Percentiles rank a stretch among this genome's conserved stretches.
Conservation (phyloP, 30 jellyfish, hydroid and myxozoan species). For the Hydractinia symbiolongicarpus region DNA sequence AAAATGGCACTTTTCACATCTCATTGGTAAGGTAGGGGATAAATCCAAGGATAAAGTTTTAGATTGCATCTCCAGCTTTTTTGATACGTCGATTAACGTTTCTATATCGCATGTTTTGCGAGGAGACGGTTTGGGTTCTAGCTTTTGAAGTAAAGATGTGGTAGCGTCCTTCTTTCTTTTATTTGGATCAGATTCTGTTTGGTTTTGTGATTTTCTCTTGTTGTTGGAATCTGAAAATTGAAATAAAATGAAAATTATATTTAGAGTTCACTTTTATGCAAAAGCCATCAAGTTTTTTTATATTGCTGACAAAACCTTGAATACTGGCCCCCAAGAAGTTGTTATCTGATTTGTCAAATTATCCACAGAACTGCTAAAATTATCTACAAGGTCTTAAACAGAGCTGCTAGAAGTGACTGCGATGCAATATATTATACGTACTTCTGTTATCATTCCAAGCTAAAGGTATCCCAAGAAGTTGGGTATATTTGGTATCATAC, state of each 20-base stretch:
- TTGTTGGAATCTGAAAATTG: neutral
- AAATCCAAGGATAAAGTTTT: conserved; percentile 11
- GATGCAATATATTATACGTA: neutral
- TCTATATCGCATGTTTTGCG: neutral
- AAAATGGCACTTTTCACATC: conserved; percentile 29
- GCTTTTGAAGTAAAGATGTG: conserved; percentile 10
- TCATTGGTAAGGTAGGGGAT: conserved; percentile 3
- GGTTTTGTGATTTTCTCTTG: conserved; percentile 1
- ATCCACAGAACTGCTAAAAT: too few species aligned
- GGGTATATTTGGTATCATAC: conserved; percentile 85
- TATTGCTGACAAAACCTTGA: too few species aligned
- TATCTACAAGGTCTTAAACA: too few species aligned
- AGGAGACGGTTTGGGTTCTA: conserved; percentile 16
- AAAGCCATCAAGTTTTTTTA: too few species aligned
- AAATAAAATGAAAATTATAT: neutral
- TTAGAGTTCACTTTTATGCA: too few species aligned
- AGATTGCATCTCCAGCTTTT: neutral
- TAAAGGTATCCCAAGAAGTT: conserved; percentile 81
- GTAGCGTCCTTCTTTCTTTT: conserved; percentile 9
- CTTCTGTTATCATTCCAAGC: conserved; percentile 81
- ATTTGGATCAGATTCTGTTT: neutral
- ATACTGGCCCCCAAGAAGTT: too few species aligned
- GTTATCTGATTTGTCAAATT: too few species aligned
- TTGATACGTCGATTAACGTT: neutral
- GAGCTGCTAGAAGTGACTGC: too few species aligned